Evolutionary conservation across 2,888 invertebrate genomes (phyloP).

Genomic region (Melanargia galathea): DNA sequence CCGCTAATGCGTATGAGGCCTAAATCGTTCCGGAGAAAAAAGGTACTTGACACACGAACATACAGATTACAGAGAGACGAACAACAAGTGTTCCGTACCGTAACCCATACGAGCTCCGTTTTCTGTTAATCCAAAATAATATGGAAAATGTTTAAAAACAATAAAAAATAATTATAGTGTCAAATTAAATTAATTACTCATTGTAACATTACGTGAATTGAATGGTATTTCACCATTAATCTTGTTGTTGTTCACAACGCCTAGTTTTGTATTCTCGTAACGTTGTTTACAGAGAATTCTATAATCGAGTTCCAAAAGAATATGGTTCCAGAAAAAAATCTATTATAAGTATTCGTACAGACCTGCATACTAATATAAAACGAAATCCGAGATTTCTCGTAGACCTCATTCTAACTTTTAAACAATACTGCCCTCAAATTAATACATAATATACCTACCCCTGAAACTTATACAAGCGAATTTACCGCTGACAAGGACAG

Average conservation of each 20-base stretch:
- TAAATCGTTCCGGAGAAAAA: no score
- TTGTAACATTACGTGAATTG: not conserved
- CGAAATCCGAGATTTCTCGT: slow-evolving; percentile 29
- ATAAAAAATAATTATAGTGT: not conserved
- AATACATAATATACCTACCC: slow-evolving; percentile 16
- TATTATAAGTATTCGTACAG: slow-evolving; percentile 40
- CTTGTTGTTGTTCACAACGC: not conserved
- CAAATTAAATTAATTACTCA: not conserved
- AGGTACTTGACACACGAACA: no score
- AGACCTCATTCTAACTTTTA: slow-evolving; percentile 46
- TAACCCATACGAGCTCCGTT: no score
- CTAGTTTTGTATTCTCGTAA: slow-evolving; percentile 32
- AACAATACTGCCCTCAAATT: slow-evolving; percentile 40
- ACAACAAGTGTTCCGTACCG: no score
- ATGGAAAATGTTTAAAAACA: no score
- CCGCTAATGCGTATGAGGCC: no score
- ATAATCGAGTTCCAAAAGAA: slow-evolving; percentile 33
- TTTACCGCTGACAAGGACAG: no score
- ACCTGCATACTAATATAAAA: slow-evolving; percentile 43
- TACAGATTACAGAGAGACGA: no score
- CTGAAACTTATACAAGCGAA: no score
- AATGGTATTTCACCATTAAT: not conserved
- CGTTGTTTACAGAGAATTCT: slow-evolving; percentile 31
- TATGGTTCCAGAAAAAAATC: slow-evolving; percentile 41
- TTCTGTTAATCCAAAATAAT: no score